Evolutionary conservation across 2,888 invertebrate species (phyloP).

Genomic region (Apomyelois bistriatella): DNA sequence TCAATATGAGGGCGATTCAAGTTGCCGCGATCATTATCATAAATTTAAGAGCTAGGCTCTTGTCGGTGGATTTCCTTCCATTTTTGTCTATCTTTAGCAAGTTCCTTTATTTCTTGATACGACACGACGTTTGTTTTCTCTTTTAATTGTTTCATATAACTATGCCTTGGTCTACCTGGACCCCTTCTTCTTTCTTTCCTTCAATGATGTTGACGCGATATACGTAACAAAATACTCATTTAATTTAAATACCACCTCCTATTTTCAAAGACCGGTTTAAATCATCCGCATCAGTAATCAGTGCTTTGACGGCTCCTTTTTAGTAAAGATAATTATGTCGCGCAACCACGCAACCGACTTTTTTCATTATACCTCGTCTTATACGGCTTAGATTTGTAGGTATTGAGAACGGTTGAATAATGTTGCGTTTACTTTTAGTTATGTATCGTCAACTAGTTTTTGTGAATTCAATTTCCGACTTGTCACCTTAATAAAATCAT

Average conservation of each 20-base stretch:
- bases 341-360: not conserved
- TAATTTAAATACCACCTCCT: not conserved
- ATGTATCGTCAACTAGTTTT: not conserved
- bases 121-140: too few relatives aligned
- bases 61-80: too few relatives aligned
- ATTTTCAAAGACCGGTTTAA: not conserved
- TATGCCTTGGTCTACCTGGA: too few relatives aligned
- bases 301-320: not conserved
- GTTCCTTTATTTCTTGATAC: too few relatives aligned
- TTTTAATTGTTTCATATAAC: too few relatives aligned
- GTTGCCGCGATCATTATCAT: not conserved
- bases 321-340: not conserved
- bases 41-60: too few relatives aligned
- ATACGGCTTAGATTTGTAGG: not conserved
- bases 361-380: not conserved
- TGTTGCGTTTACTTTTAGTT: not conserved
- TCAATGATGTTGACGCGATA: not conserved
- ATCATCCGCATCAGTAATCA: not conserved
- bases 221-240: not conserved
- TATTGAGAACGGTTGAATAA: conserved; percentile 2
- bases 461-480: not conserved
- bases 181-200: too few relatives aligned
- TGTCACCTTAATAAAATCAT: not conserved
- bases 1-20: not conserved
- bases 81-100: too few relatives aligned